Evolutionary conservation across 2,888 invertebrate species (phyloP).

Genomic region (Rutpela maculata): DNA sequence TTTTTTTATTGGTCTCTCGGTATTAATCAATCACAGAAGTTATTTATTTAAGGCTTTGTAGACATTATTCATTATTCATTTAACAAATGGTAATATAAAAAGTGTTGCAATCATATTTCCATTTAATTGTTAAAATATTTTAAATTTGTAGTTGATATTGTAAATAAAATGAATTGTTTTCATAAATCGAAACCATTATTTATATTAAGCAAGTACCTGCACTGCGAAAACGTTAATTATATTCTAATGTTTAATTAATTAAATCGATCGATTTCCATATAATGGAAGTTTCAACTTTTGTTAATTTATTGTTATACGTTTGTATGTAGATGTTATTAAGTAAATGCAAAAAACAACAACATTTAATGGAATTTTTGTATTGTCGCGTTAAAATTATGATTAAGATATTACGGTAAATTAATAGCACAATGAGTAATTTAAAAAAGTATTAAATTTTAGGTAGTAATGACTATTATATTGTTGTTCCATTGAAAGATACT

Average conservation of each 20-base stretch:
- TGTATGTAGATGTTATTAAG: neutral
- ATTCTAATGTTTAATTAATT: conserved; percentile 2
- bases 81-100: too few relatives aligned
- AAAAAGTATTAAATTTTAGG: neutral
- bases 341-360: neutral
- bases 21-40: too few relatives aligned
- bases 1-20: too few relatives aligned
- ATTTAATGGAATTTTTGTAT: neutral
- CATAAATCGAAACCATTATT: neutral
- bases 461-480: neutral
- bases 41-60: too few relatives aligned
- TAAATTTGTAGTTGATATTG: neutral
- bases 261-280: conserved; percentile 9
- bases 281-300: neutral
- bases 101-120: too few relatives aligned
- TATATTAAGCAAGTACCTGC: neutral
- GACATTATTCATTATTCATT: too few relatives aligned
- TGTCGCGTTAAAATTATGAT: neutral
- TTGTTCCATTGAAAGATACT: neutral
- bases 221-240: neutral
- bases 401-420: neutral
- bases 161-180: too few relatives aligned
- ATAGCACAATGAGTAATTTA: neutral
- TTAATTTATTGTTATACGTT: neutral
- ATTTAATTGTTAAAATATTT: neutral